Evolutionary conservation across 2,113 vertebrate genomes (phyloP), one percentile per base, ranked within the genome.

Genomic region (Anhinga rufa): DNA sequence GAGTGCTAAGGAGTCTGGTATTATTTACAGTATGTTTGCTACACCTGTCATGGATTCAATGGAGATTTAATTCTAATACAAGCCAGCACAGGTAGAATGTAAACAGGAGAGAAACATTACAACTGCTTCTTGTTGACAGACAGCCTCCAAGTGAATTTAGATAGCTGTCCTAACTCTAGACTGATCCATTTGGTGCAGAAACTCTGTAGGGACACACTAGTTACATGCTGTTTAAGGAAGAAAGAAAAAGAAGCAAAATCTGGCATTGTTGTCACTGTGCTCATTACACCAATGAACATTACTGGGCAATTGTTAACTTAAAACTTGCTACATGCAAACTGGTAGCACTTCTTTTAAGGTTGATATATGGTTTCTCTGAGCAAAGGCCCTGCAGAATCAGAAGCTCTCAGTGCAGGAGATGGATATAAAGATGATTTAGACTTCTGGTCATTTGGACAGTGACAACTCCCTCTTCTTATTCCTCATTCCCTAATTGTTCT

Each of bases 51-150:
- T 44, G 87, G 71, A 94, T 92, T 97, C 92, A 93, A 14, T 48
- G 38, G 80, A 96, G 76, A 83, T 91, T 95, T 96, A 87, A 85
- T 66, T 93, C 60, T 92, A 87, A 72, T 69, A 52, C 97, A 97
- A 94, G 95, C 64, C 81, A 89, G 87, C 32, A 93, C 97, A 97
- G 91, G 97, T 97, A 97, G 80, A 86, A 91, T 46, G 83, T 86
- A 95, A 96, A 96, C 77, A 95, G 49, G 32, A 96, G 79, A 92
- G 74, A 93, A 96, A 79, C 49, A 83, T 82, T 87, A 94, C 82
- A 95, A 86, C 71, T 69, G 52, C 64, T 81, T 87, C 62, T 90
- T 87, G 55, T 54, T 95, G 89, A 96, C 34, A 96, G 82, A 62
- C 55, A 80, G 40, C 51, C 36, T 92, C 40, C 42, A 85, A 75